Evolutionary conservation across 2,888 invertebrate genomes (phyloP).

Genomic region (Caenorhabditis plicata): DNA sequence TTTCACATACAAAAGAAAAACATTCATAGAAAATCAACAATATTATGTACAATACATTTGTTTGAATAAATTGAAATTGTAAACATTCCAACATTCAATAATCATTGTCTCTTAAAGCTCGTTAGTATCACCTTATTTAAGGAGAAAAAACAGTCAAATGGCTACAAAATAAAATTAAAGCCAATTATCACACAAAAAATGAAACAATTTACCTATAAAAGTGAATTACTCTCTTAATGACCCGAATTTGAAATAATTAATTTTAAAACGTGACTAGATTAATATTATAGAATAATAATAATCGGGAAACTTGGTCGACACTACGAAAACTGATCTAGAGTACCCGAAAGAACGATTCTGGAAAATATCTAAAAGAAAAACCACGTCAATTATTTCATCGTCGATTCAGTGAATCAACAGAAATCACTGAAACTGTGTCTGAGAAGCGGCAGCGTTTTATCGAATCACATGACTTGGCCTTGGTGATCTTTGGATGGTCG

Average conservation of each 20-base stretch:
- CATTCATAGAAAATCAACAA: too few species aligned
- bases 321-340: constrained; percentile 5
- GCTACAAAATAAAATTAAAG: too few species aligned
- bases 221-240: too few species aligned
- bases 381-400: constrained; percentile 8
- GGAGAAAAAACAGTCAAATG: too few species aligned
- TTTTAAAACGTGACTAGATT: constrained; percentile 1
- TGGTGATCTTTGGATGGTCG: constrained; percentile 23
- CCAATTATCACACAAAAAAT: too few species aligned
- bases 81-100: too few species aligned
- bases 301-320: constrained; percentile 5
- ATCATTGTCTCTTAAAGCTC: too few species aligned
- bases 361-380: neutral
- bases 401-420: constrained; percentile 29
- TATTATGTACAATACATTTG: too few species aligned
- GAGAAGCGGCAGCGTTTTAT: constrained; percentile 44
- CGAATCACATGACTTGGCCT: constrained; percentile 33
- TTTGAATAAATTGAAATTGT: too few species aligned
- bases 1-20: too few species aligned
- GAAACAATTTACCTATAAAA: too few species aligned
- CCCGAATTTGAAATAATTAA: constrained; percentile 22
- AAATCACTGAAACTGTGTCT: constrained; percentile 48
- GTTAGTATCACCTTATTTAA: too few species aligned
- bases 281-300: neutral
- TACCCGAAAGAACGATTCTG: constrained; percentile 3